phyloP scores from a whole-genome alignment of 2,113 vertebrate genomes.

The Pan paniscus region DNA sequence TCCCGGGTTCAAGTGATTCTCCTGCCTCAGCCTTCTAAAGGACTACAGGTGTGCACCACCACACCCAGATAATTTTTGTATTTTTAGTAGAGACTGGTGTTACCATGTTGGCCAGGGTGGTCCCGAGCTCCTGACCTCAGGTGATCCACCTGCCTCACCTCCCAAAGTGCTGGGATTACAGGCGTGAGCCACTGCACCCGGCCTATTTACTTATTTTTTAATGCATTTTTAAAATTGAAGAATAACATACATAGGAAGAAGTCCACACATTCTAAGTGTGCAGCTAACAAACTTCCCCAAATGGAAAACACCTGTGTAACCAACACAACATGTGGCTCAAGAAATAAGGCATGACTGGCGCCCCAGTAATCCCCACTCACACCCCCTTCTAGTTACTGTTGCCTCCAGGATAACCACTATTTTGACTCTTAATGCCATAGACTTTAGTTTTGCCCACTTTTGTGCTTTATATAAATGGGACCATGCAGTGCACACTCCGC shows the following conservation, averaged over 20 bases:
- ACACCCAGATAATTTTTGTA: neutral
- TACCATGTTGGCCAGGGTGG: neutral
- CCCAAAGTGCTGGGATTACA: neutral
- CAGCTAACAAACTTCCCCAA: neutral
- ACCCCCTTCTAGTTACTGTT: neutral
- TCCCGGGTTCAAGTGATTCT: neutral
- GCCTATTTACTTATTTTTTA: neutral
- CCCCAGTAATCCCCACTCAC: rapidly evolving
- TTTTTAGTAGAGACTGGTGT: neutral
- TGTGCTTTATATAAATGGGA: neutral
- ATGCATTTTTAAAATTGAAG: neutral
- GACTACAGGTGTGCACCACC: neutral
- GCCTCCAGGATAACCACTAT: neutral
- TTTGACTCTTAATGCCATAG: neutral
- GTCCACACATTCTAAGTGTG: neutral
- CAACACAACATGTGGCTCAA: neutral
- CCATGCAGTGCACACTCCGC: rapidly evolving
- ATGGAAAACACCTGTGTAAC: neutral
- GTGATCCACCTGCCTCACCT: neutral
- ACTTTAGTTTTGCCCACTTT: neutral
- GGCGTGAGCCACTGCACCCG: neutral
- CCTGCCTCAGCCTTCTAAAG: neutral
- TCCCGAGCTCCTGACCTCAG: neutral
- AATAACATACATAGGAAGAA: neutral
- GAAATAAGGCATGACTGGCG: neutral